Evolutionary conservation across 53 echinoderm and acorn worm species (phyloP), one percentile per base, ranked within the genome.

Genomic region (Zoroaster sp.): DNA sequence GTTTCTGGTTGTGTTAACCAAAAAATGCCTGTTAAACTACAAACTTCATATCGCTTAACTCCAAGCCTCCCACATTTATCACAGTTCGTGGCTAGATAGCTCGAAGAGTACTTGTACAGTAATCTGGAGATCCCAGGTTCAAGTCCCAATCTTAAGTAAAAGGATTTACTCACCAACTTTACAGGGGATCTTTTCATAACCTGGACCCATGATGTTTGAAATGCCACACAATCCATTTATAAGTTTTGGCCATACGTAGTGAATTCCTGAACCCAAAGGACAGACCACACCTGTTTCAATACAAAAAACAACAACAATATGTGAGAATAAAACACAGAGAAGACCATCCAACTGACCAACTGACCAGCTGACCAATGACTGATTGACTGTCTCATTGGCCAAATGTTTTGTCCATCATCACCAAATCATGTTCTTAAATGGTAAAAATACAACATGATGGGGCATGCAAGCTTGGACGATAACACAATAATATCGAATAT

Each of bases 181-280:
- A 68, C 92, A 91, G 18, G 96, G n/a, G 93, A 94, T 94, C 59
- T 88, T 88, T 8, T 94, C 91, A 83, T 93, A 96, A 11, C 92
- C 91, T 14, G 93, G 87, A 30, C 94, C 94, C 40, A 4, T n/a
- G 18, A 96, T 31, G 3, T 78, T 87, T 12, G 86, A 87, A 23
- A 94, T 77, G 0, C 96, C 96, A 51, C 93, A 85, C 11, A 72
- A 6, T 17, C 96, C 96, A 30, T 87, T 66, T 12, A 93, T 66
- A 18, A 96, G 83, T 65, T 53, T 91, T 0, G 87, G 80, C 96
- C 96, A 96, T 15, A 96, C 94, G 71, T 75, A n/a, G n/a, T n/a
- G 40, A 9, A 82, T 70, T 13, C 96, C 96, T 43, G 92, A 86
- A 35, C 96, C 96, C 15, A 96, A 83, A 3, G 96, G 96, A 54